Evolutionary conservation across 2,888 invertebrate genomes (phyloP).

Genomic region (Steinernema scapterisci): DNA sequence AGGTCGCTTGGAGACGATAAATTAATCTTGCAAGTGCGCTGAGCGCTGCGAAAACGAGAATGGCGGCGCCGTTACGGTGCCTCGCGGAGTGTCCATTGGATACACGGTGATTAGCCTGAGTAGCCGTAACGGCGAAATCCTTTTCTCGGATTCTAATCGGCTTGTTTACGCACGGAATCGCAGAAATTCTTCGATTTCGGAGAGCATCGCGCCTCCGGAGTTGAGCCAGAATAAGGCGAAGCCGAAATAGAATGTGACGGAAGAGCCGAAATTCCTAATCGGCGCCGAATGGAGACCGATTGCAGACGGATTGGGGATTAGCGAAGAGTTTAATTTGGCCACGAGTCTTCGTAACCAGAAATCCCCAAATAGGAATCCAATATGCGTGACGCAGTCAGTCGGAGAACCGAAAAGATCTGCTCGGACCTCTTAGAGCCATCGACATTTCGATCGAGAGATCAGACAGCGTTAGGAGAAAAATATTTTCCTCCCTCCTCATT

Average conservation of each 20-base stretch:
- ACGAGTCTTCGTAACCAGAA: not conserved
- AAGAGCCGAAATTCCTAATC: not conserved
- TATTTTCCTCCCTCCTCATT: too few relatives aligned
- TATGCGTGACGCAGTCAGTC: too few relatives aligned
- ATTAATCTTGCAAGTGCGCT: not conserved
- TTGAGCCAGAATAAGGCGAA: not conserved
- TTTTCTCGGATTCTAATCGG: slow-evolving; percentile 22
- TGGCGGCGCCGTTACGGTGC: not conserved
- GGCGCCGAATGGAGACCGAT: not conserved
- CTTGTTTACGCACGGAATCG: not conserved
- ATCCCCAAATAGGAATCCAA: too few relatives aligned
- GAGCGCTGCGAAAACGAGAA: not conserved
- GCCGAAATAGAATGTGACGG: not conserved
- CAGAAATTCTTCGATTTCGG: not conserved
- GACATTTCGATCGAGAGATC: too few relatives aligned
- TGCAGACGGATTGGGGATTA: not conserved
- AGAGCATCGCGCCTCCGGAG: not conserved
- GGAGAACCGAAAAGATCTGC: too few relatives aligned
- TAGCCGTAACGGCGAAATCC: slow-evolving; percentile 3
- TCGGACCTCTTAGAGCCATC: too few relatives aligned
- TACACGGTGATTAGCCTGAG: slow-evolving; percentile 11
- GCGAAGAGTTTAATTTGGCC: not conserved
- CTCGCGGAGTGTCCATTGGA: not conserved
- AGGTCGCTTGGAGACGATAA: not conserved
- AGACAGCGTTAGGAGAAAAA: too few relatives aligned